These are phyloP conservation scores for Zophobas morio DNA, from an alignment of 1,140 invertebrate genomes.

Conservation along the genomic window DNA sequence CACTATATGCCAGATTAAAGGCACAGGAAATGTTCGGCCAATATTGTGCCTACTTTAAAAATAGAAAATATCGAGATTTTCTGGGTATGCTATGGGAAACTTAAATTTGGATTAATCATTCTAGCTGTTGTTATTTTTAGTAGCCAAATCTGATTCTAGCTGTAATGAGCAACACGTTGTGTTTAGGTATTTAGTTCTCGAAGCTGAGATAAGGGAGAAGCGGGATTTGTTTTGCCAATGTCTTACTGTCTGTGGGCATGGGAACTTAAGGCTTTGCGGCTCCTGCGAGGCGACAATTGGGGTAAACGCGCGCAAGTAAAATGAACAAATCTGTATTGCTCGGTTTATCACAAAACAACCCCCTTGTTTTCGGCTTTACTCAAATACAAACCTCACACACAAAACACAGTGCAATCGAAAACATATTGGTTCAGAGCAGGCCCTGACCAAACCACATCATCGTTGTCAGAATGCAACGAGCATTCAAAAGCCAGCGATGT, in stretches of 20 bases:
- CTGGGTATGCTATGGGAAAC: not conserved
- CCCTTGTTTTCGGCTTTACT: slow-evolving; percentile 8
- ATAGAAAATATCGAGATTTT: not conserved
- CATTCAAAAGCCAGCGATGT: too few relatives aligned
- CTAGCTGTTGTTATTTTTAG: slow-evolving; percentile 26
- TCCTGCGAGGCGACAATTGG: slow-evolving; percentile 35
- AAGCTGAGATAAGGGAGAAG: slow-evolving; percentile 13
- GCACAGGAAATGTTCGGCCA: slow-evolving; percentile 5
- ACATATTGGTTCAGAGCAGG: too few relatives aligned
- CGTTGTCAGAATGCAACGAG: too few relatives aligned
- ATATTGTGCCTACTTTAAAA: not conserved
- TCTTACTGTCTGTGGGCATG: slow-evolving; percentile 34
- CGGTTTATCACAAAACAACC: slow-evolving; percentile 33
- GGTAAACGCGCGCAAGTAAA: slow-evolving; percentile 8
- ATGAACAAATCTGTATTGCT: slow-evolving; percentile 30
- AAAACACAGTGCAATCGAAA: not conserved
- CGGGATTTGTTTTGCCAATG: slow-evolving; percentile 21
- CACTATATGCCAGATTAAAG: not conserved
- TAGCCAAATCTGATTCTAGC: not conserved
- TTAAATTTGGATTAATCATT: slow-evolving; percentile 19
- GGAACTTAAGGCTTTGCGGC: slow-evolving; percentile 39
- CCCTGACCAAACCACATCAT: too few relatives aligned
- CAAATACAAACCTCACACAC: slow-evolving; percentile 33
- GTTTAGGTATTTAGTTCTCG: slow-evolving; percentile 1
- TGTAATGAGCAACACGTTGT: not conserved